Conservation (phyloP, 53 echinoderm and acorn worm species). For the Crossaster papposus region DNA sequence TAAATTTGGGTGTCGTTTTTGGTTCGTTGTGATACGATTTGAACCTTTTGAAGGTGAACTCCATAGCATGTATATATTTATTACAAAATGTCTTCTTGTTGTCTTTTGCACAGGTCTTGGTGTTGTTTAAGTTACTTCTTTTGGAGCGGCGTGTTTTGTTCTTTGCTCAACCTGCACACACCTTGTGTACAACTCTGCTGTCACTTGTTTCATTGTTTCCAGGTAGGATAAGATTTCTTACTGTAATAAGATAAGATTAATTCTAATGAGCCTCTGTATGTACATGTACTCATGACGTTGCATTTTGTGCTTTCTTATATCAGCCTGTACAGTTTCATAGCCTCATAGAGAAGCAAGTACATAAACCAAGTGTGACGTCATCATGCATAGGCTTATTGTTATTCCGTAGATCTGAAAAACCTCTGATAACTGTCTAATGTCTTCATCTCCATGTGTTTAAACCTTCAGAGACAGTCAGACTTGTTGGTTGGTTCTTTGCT, state of each 20-base stretch:
- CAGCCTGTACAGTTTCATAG: too few species aligned
- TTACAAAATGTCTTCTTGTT: background rate
- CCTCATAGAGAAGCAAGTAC: too few species aligned
- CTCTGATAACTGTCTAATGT: background rate
- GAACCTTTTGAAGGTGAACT: background rate
- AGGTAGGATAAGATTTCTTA: conserved; percentile 63
- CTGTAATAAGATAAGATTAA: background rate
- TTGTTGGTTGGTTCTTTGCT: background rate
- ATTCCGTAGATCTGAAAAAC: too few species aligned
- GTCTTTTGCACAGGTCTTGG: conserved; percentile 66
- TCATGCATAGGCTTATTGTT: too few species aligned
- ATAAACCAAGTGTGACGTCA: too few species aligned
- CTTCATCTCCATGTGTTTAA: too few species aligned
- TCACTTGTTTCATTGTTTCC: conserved; percentile 91
- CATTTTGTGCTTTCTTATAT: too few species aligned
- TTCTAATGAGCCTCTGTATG: too few species aligned
- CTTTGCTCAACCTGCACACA: conserved; percentile 85
- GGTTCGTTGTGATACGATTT: background rate
- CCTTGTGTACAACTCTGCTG: conserved; percentile 77
- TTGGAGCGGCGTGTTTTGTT: conserved; percentile 87
- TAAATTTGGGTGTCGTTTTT: too few species aligned
- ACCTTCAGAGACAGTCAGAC: too few species aligned
- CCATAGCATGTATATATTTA: background rate
- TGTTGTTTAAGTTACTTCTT: conserved; percentile 89
- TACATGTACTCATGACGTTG: too few species aligned